Base-by-base conservation (phyloP, 2,888 invertebrate species). In the Lasius platythorax region DNA sequence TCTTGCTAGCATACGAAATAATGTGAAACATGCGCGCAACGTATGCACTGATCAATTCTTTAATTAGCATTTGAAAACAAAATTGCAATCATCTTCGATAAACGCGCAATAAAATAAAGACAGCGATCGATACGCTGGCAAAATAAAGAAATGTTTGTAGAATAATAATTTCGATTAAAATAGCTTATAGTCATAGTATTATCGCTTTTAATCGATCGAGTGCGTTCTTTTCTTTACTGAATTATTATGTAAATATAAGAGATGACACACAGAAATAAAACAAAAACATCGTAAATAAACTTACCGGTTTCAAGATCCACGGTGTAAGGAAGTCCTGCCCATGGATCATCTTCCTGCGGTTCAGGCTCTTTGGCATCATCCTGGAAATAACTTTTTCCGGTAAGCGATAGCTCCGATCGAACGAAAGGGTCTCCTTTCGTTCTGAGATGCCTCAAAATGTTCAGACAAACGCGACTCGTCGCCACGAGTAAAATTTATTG, bases 231-330 rank as follows among this genome's bases (percentile, higher is more conserved):
- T 43, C 73, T 23, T 30, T 40, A n/a, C 18, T 18, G 12, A 43
- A 30, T 30, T 73, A 8, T 58, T 50, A 61, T 28, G 30, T 61
- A 61, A 81, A 75, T 23, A 23, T n/a, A 8, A 43, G 2, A 73
- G 15, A 46, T 37, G 28, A 18, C 12, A 53, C 12, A 53, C 28
- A 50, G 18, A 56, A n/a, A 53, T n/a, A 53, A 53, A 53, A 53
- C 15, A 46, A 18, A 43, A 81, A 72, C 8, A 72, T 61, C 9
- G 37, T 12, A 43, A 58, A 33, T 53, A 96, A 70, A 9, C 97
- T 96, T 95, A 98, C 98, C 98, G 88, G 98, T 98, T 95, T 98
- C 98, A 18, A 97, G 97, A 94, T 98, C 98, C 85, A 98, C 97
- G 87, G 97, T 97, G 95, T 98, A 98, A 0, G 97, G 96, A 8